Conservation (phyloP, 2,888 invertebrate species). For the Ochropleura plecta region DNA sequence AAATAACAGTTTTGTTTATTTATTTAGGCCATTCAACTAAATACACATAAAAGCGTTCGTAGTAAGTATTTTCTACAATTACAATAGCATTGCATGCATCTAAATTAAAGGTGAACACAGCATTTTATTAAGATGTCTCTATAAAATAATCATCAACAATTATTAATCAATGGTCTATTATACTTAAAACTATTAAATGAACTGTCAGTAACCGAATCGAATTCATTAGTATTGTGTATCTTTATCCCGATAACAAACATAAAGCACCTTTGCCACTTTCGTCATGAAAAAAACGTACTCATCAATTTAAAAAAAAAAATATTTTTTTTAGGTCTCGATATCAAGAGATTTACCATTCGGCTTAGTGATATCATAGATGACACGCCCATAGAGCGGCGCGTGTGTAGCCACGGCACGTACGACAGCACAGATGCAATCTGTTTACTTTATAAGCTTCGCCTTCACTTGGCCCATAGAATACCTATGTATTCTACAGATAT, state of each 20-base stretch:
- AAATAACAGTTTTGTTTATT: too few relatives aligned
- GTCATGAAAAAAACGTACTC: background rate
- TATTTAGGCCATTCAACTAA: too few relatives aligned
- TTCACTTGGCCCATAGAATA: slow-evolving; percentile 38
- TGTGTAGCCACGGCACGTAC: slow-evolving; percentile 74
- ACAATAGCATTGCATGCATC: too few relatives aligned
- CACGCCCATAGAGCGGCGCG: slow-evolving; percentile 54
- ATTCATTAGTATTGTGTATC: too few relatives aligned
- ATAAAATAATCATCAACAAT: too few relatives aligned
- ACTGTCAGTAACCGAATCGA: background rate
- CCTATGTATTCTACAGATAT: too few relatives aligned
- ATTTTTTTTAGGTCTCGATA: slow-evolving; percentile 26
- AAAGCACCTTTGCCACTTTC: background rate
- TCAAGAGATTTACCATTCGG: slow-evolving; percentile 36
- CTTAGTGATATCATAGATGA: slow-evolving; percentile 52
- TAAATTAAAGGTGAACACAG: too few relatives aligned
- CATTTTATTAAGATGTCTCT: too few relatives aligned
- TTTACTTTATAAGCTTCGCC: slow-evolving; percentile 81
- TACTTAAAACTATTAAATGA: background rate
- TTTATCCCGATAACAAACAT: slow-evolving; percentile 16
- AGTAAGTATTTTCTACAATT: too few relatives aligned
- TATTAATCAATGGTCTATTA: too few relatives aligned
- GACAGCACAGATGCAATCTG: slow-evolving; percentile 84
- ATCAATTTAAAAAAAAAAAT: slow-evolving; percentile 25
- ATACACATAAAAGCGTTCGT: too few relatives aligned